phyloP scores from a whole-genome alignment of 2,797 vertebrate species.

The Pitangus sulphuratus region DNA sequence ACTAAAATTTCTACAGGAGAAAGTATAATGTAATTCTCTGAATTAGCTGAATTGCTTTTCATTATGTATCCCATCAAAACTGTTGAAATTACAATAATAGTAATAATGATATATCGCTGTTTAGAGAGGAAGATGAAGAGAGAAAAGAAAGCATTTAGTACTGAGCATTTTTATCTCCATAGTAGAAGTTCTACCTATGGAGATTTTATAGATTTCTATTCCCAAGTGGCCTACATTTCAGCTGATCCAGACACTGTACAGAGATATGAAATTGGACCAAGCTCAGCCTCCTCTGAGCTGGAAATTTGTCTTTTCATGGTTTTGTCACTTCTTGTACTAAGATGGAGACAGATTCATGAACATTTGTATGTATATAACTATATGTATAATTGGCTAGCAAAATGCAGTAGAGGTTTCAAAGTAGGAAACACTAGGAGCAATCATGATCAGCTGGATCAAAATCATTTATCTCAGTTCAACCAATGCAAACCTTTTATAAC shows the following conservation, averaged over 20 bases:
- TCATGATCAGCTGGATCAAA: background rate
- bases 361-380: background rate
- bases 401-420: background rate
- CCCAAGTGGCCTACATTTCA: background rate
- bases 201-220: background rate
- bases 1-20: background rate
- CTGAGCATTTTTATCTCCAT: background rate
- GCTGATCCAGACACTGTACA: background rate
- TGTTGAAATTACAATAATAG: background rate
- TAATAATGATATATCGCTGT: background rate
- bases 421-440: background rate
- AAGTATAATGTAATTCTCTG: background rate
- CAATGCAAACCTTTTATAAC: constrained; percentile 20
- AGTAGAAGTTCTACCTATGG: background rate
- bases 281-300: background rate
- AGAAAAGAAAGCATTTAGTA: background rate
- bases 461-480: background rate
- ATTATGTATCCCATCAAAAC: background rate
- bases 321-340: background rate
- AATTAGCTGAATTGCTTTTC: background rate
- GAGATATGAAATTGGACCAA: background rate
- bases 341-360: background rate
- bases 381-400: background rate
- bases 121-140: background rate
- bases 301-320: background rate